Percentiles rank a stretch among this genome's conserved stretches.
Conservation (phyloP, 2,797 vertebrate species). For the Pangasius djambal region DNA sequence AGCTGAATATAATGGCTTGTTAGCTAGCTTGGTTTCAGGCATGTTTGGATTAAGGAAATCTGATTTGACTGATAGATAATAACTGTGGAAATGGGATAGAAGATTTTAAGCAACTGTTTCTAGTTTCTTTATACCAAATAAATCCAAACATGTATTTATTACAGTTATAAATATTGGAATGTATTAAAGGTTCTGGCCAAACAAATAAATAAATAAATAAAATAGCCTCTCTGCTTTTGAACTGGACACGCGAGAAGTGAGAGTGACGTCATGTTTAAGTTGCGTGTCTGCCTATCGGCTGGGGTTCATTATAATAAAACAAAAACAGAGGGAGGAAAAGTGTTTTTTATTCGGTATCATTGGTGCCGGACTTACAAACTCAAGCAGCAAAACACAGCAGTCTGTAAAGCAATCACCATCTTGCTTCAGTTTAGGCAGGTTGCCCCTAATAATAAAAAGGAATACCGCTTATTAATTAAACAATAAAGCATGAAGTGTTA, state of each 20-base stretch:
- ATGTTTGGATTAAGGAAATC: conserved; percentile 28
- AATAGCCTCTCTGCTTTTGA: not conserved
- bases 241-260: conserved; percentile 17
- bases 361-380: not conserved
- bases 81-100: conserved; percentile 10
- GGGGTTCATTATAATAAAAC: conserved; percentile 68
- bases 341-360: conserved; percentile 10
- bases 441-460: conserved; percentile 35
- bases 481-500: not conserved
- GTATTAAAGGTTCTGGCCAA: not conserved
- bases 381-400: not conserved
- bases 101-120: conserved; percentile 1
- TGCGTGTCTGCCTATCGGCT: conserved; percentile 69
- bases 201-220: not conserved
- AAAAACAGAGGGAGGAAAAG: conserved; percentile 33
- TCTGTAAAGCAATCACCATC: not conserved
- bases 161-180: conserved; percentile 26
- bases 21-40: not conserved
- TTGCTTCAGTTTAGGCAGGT: conserved; percentile 21
- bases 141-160: conserved; percentile 31
- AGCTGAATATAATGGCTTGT: not conserved
- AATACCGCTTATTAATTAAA: not conserved
- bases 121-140: conserved; percentile 24
- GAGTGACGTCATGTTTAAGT: conserved; percentile 72
- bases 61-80: conserved; percentile 12